Conservation (phyloP, 2,113 vertebrate species). For the Macrotis lagotis region DNA sequence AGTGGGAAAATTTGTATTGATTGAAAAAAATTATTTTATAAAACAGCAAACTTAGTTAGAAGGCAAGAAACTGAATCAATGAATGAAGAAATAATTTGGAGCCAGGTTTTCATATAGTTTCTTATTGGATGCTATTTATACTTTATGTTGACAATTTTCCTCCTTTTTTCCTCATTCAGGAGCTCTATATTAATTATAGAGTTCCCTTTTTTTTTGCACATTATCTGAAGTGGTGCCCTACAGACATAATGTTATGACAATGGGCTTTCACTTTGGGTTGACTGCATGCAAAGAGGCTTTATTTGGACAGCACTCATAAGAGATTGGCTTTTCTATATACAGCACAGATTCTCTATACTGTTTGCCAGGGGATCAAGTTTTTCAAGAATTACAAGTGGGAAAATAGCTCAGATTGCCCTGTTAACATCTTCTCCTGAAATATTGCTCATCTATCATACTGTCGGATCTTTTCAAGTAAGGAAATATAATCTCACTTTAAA, state of each 20-base stretch:
- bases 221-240: conserved; percentile 54
- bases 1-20: not conserved
- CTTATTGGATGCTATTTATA: not conserved
- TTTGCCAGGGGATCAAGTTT: not conserved
- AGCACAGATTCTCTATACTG: conserved; percentile 1
- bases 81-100: not conserved
- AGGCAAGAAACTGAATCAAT: not conserved
- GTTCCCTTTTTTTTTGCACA: conserved; percentile 11
- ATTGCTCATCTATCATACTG: conserved; percentile 66
- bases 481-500: not conserved
- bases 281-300: conserved; percentile 53
- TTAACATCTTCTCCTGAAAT: conserved; percentile 66
- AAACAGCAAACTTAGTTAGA: not conserved
- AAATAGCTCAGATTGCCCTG: conserved; percentile 64
- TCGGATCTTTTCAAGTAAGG: conserved; percentile 72
- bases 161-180: conserved; percentile 8
- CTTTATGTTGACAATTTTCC: conserved; percentile 39
- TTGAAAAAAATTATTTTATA: not conserved
- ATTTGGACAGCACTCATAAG: conserved; percentile 55
- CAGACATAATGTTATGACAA: conserved; percentile 47
- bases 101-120: conserved; percentile 25
- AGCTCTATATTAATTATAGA: conserved; percentile 39
- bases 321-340: conserved; percentile 48
- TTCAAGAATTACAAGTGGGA: conserved; percentile 64
- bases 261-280: conserved; percentile 60